These are phyloP conservation scores for Oryctes rhinoceros DNA, from an alignment of 1,140 invertebrate species.

Conservation along the genomic window DNA sequence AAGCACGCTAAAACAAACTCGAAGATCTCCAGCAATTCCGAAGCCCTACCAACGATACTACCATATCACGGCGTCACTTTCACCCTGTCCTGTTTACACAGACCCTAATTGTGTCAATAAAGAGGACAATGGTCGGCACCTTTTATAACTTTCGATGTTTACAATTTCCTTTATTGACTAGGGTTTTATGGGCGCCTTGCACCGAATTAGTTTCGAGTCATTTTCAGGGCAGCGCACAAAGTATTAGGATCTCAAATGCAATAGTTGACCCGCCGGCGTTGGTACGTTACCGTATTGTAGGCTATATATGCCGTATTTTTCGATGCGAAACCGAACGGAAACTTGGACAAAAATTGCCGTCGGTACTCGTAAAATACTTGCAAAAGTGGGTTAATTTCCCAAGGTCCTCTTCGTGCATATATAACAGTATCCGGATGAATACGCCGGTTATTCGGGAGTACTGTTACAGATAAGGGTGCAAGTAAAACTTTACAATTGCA, in stretches of 20 bases:
- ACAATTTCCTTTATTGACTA: slow-evolving; percentile 6
- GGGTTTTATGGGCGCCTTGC: not conserved
- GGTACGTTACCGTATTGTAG: not conserved
- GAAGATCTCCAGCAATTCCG: too few species aligned
- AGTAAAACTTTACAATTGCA: too few species aligned
- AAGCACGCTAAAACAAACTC: too few species aligned
- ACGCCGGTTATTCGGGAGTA: too few species aligned
- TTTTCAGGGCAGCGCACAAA: not conserved
- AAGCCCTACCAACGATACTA: too few species aligned
- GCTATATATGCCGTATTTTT: not conserved
- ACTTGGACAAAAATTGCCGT: not conserved
- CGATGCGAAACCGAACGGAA: not conserved
- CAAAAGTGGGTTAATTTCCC: not conserved
- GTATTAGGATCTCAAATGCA: not conserved
- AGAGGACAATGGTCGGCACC: not conserved
- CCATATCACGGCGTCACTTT: not conserved
- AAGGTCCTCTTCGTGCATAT: not conserved
- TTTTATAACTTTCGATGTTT: not conserved
- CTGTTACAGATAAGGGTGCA: too few species aligned
- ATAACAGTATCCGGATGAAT: too few species aligned
- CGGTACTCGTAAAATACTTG: not conserved
- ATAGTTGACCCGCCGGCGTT: not conserved
- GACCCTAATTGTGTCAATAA: slow-evolving; percentile 14
- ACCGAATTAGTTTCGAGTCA: slow-evolving; percentile 5
- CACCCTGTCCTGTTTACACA: not conserved